phyloP scores from a whole-genome alignment of 2,797 vertebrate genomes.

The Argya squamiceps region DNA sequence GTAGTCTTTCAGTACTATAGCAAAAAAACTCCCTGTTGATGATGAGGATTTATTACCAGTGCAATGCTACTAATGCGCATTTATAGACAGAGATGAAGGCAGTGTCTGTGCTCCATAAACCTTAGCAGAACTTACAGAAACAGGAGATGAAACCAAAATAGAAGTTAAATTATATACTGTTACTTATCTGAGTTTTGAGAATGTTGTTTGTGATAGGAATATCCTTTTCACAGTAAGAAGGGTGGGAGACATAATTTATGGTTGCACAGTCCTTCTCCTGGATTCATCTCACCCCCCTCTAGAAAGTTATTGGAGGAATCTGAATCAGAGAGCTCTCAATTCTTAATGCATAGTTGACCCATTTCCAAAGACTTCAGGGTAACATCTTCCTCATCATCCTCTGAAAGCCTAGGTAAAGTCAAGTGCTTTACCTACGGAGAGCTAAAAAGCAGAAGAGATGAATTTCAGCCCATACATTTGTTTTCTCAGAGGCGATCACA shows the following conservation, averaged over 20 bases:
- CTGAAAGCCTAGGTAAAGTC: not conserved
- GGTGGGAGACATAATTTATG: not conserved
- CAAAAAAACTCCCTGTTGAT: not conserved
- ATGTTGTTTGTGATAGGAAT: not conserved
- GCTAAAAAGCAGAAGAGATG: not conserved
- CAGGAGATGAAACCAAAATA: not conserved
- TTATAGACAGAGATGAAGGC: not conserved
- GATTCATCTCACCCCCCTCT: not conserved
- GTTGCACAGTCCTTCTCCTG: not conserved
- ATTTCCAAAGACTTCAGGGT: not conserved
- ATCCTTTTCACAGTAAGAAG: not conserved
- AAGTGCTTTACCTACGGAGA: not conserved
- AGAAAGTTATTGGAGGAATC: not conserved
- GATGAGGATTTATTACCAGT: not conserved
- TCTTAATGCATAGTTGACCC: not conserved
- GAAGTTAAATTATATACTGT: not conserved
- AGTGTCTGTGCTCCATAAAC: not conserved
- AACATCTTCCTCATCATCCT: not conserved
- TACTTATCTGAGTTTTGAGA: not conserved
- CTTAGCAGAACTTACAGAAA: not conserved
- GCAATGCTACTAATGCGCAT: not conserved
- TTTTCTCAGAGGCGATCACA: not conserved
- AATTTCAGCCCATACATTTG: not conserved
- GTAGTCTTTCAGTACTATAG: not conserved
- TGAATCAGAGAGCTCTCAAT: not conserved